Base-by-base conservation (phyloP, 2,888 invertebrate genomes). In the Polylopha cassiicola region DNA sequence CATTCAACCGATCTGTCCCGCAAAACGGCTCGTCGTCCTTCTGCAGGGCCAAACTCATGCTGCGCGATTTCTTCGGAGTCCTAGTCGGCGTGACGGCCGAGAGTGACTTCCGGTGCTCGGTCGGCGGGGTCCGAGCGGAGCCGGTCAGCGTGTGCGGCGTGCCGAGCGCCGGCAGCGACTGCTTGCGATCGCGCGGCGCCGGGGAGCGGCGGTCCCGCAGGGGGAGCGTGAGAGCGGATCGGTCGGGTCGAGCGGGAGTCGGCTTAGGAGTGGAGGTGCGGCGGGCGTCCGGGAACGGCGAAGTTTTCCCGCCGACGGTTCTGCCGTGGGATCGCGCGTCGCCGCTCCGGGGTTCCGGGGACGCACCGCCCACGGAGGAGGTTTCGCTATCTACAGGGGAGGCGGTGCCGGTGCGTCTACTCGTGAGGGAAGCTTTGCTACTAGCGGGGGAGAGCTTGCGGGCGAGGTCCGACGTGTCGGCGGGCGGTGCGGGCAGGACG, bases 361-460 rank as follows among this genome's bases (percentile, higher is more conserved):
- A 74, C 3, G 50, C 37, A 36, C 69, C 70, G 13, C 74, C 78
- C 55, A 67, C 73, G 29, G 59, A 18, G 16, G 75, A 70, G 13
- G 58, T 37, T 34, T 62, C 56, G 55, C 69, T 68, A 61, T 55
- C 53, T 39, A 61, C 56, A 26, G 66, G 68, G 8, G 75, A 68
- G 46, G 58, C 37, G 37, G 48, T 44, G 37, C 23, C 29, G 34
- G 50, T 45, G 11, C 38, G 46, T 47, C 45, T 88, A 88, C 86
- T 91, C 89, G 66, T 91, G 90, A 17, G 92, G 92, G 61, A 91
- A 90, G 69, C 92, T 92, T 46, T 92, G 88, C 47, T 38, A 21
- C 33, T 36, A 18, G 30, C 32, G 6, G 46, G 48, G 3, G 46
- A 46, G 9, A 31, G 42, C 13, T 53, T 46, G 37, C 44, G 34